phyloP scores from a whole-genome alignment of 1,140 invertebrate genomes.

The honey bee (Apis mellifera) region Amel_HAv3.1 CM009934.2:1908501-1909000 shows the following conservation, averaged over 20 bases:
- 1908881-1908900: not conserved
- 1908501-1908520: not conserved
- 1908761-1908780: not conserved
- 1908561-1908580: constrained; percentile 3
- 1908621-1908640: not conserved
- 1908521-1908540: not conserved
- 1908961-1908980: not conserved
- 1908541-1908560: constrained; percentile 13
- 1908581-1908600: not conserved
- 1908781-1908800: not conserved
- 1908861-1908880: not conserved
- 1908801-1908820: not conserved
- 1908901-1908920: constrained; percentile 12
- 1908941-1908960: not conserved
- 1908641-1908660: not conserved
- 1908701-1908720: not conserved
- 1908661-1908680: not conserved
- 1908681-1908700: not conserved
- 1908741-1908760: not conserved
- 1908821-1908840: not conserved
- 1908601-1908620: not conserved
- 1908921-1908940: not conserved
- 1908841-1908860: not conserved
- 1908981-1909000: not conserved
- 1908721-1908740: no score